A percentile compares a stretch with the other conserved stretches of the same genome.
phyloP scores from a whole-genome alignment of 2,797 vertebrate genomes.

The Artibeus jamaicensis region DNA sequence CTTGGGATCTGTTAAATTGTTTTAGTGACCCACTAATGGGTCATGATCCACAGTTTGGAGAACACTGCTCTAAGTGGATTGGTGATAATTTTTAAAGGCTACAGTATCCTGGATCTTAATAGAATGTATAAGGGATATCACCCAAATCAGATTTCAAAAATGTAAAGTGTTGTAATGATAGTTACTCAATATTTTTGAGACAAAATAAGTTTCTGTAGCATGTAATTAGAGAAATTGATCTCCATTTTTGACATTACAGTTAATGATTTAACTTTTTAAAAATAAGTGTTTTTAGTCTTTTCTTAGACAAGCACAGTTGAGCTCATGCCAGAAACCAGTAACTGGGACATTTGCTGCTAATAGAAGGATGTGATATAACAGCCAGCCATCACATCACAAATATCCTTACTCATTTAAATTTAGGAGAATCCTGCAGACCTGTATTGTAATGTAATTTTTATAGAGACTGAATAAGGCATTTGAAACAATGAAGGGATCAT shows the following conservation, averaged over 20 bases:
- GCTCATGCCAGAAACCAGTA: conserved; percentile 64
- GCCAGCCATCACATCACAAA: conserved; percentile 51
- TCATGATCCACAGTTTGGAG: not conserved
- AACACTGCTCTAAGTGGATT: not conserved
- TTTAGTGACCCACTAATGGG: not conserved
- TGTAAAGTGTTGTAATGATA: conserved; percentile 30
- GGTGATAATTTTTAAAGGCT: conserved; percentile 35
- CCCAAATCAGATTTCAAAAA: conserved; percentile 53
- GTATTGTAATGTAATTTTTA: conserved; percentile 19
- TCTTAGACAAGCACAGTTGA: conserved; percentile 60
- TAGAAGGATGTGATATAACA: conserved; percentile 54
- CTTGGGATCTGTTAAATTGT: not conserved
- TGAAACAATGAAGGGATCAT: conserved; percentile 17
- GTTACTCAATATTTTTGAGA: conserved; percentile 43
- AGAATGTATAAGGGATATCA: not conserved
- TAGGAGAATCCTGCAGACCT: conserved; percentile 16
- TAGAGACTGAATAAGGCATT: conserved; percentile 27
- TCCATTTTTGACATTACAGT: conserved; percentile 65
- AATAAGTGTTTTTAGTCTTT: conserved; percentile 70
- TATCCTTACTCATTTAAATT: conserved; percentile 45
- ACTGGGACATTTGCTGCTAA: conserved; percentile 66
- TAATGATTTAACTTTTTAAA: conserved; percentile 63
- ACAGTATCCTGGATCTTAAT: not conserved
- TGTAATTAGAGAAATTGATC: conserved; percentile 63
- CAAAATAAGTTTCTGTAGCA: conserved; percentile 48